Evolutionary conservation across 2,797 vertebrate genomes (phyloP).

Genomic region (Phalanger gymnotis): DNA sequence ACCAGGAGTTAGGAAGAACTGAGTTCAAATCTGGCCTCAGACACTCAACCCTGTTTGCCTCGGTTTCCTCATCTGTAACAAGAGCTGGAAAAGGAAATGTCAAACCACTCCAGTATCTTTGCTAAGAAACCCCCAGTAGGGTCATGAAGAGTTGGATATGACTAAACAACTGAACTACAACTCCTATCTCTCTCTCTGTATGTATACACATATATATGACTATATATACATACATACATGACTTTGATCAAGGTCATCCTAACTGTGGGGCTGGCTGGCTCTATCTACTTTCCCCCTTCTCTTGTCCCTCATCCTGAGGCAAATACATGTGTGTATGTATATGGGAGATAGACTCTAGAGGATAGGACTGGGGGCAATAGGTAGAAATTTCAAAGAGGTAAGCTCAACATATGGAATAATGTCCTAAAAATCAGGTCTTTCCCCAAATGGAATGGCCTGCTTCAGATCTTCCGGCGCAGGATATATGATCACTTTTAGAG

Average conservation of each 20-base stretch:
- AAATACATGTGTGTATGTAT: too few species aligned
- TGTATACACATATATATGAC: too few species aligned
- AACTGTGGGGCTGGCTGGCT: not conserved
- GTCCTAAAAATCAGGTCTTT: not conserved
- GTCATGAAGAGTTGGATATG: too few species aligned
- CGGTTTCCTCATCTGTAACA: not conserved
- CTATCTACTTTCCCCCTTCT: not conserved
- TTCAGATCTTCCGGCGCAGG: not conserved
- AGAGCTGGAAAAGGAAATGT: not conserved
- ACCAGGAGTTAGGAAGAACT: not conserved
- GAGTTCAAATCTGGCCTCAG: not conserved
- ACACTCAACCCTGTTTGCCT: not conserved
- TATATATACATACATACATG: too few species aligned
- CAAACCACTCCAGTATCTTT: not conserved
- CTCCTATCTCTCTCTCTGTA: not conserved
- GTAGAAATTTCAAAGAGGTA: not conserved
- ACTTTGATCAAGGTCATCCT: not conserved
- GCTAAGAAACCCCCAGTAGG: not conserved
- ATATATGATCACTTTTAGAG: not conserved
- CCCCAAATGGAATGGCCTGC: not conserved
- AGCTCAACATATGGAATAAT: not conserved
- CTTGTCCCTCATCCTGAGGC: not conserved
- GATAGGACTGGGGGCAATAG: not conserved
- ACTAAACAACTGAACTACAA: too few species aligned
- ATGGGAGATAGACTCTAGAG: not conserved